Evolutionary conservation across 1,140 invertebrate species (phyloP).

Genomic region (Drosophila lacteicornis): DNA sequence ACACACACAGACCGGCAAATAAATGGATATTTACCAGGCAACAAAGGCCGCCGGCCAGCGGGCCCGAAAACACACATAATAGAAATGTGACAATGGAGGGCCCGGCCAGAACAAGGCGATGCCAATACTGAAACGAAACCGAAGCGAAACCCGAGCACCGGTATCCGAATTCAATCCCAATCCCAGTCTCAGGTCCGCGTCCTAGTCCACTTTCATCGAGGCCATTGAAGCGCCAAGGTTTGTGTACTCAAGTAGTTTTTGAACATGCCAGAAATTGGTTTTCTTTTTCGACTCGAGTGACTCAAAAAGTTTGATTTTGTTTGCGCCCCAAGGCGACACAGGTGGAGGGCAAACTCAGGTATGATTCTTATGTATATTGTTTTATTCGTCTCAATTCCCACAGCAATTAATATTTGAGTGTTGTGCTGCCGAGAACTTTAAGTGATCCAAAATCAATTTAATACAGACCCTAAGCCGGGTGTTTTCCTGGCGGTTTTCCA

Average conservation of each 20-base stretch:
- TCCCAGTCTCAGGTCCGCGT: slow-evolving; percentile 1
- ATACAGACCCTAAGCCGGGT: slow-evolving; percentile 7
- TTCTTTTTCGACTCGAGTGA: slow-evolving; percentile 58
- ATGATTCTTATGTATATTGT: slow-evolving; percentile 35
- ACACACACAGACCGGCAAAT: slow-evolving; percentile 56
- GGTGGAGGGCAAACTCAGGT: slow-evolving; percentile 24
- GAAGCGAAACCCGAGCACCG: slow-evolving; percentile 21
- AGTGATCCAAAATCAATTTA: slow-evolving; percentile 37
- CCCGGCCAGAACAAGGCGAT: slow-evolving; percentile 15
- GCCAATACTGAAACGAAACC: slow-evolving; percentile 20
- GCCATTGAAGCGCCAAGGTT: slow-evolving; percentile 52
- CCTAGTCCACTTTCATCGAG: not conserved
- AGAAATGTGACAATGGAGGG: slow-evolving; percentile 70
- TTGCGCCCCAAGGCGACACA: slow-evolving; percentile 32
- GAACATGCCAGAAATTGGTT: slow-evolving; percentile 68
- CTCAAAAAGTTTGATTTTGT: slow-evolving; percentile 47
- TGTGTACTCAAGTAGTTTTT: slow-evolving; percentile 59
- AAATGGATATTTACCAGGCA: slow-evolving; percentile 71
- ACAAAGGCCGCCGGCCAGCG: slow-evolving; percentile 50
- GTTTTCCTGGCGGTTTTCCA: not conserved
- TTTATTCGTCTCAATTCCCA: slow-evolving; percentile 45
- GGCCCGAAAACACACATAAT: slow-evolving; percentile 54
- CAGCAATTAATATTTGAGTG: slow-evolving; percentile 48
- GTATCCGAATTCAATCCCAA: slow-evolving; percentile 5
- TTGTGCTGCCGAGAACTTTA: slow-evolving; percentile 13